Base-by-base conservation (phyloP, 2,888 invertebrate species). In the Drosophila kambysellisi region DNA sequence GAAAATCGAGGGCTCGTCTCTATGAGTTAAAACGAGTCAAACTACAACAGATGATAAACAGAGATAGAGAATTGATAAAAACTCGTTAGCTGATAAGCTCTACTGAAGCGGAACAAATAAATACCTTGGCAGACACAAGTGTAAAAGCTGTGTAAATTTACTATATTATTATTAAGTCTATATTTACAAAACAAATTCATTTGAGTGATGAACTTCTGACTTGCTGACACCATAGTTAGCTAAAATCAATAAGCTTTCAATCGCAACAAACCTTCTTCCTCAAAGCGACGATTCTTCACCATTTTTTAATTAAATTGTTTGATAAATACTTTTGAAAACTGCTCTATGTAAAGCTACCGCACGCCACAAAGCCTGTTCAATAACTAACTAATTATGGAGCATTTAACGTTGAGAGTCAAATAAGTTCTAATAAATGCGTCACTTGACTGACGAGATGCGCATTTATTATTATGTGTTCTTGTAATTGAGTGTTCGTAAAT, bases 241-340 rank as follows among this genome's bases (percentile, higher is more conserved):
- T 30, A n/a, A 20, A 37, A 12, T 29, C 30, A 32, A 58, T n/a
- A 51, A 66, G 25, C 37, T 51, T 17, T 17, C 43, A 48, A 1
- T 35, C 29, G n/a, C 9, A 30, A 72, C 76, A 74, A 84, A 91
- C 91, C 91, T 89, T 82, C 81, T 43, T 83, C 77, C 50, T 92
- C 91, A 63, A 81, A 92, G 48, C 92, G 89, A 64, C 93, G 92
- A 89, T 92, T 92, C 70, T 92, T 93, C 32, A 85, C 90, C 87
- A 92, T 91, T 46, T 78, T 81, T 62, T 4, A 7, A 57, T 35
- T 48, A n/a, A 35, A 12, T 8, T 9, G 33, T 0, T 51, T n/a
- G 30, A 51, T 32, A 43, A 30, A 48, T 53, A 63, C 29, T 53
- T 54, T 20, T 37, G 50, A 70, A 70, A 57, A 70, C 52, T 75